Percentiles rank a stretch among this genome's conserved stretches.
These are phyloP conservation scores for Actinostola sp. DNA, from an alignment of 92 coral and sea anemone genomes.

Conservation along the genomic window DNA sequence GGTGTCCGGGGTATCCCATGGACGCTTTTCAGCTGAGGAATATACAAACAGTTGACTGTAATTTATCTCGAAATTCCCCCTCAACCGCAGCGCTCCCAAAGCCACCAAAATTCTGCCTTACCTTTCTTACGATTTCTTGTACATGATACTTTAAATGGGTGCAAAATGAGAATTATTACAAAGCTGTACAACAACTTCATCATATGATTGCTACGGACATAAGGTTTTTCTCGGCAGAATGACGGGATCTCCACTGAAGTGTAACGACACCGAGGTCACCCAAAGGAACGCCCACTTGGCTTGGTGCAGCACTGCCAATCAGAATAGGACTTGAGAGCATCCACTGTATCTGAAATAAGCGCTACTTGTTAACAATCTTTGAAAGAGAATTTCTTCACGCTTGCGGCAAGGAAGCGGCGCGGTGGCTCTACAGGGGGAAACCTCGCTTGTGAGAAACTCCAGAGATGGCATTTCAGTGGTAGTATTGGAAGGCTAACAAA, in stretches of 20 bases:
- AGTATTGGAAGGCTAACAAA: too few species aligned
- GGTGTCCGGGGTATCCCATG: constrained; percentile 33
- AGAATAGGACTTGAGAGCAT: constrained; percentile 62
- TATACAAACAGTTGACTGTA: constrained; percentile 27
- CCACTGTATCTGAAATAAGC: constrained; percentile 13
- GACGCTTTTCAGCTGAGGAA: constrained; percentile 23
- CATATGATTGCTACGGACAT: constrained; percentile 34
- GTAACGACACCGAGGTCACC: constrained; percentile 61
- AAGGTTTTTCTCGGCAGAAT: constrained; percentile 45
- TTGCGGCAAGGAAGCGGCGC: constrained; percentile 10
- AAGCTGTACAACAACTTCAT: constrained; percentile 47
- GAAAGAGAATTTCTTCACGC: not conserved
- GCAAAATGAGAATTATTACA: constrained; percentile 38
- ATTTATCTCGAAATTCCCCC: constrained; percentile 29
- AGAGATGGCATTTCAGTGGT: not conserved
- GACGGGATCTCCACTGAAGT: constrained; percentile 64
- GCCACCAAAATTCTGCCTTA: constrained; percentile 14
- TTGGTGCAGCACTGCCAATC: constrained; percentile 63
- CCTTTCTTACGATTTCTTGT: constrained; percentile 32
- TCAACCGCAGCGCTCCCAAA: not conserved
- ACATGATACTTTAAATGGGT: constrained; percentile 28
- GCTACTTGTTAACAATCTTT: not conserved
- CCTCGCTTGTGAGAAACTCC: not conserved
- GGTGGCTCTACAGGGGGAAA: not conserved
- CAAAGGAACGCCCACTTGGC: constrained; percentile 77